These are phyloP conservation scores for Australoheros facetus DNA, from an alignment of 2,797 vertebrate species.

Conservation along the genomic window DNA sequence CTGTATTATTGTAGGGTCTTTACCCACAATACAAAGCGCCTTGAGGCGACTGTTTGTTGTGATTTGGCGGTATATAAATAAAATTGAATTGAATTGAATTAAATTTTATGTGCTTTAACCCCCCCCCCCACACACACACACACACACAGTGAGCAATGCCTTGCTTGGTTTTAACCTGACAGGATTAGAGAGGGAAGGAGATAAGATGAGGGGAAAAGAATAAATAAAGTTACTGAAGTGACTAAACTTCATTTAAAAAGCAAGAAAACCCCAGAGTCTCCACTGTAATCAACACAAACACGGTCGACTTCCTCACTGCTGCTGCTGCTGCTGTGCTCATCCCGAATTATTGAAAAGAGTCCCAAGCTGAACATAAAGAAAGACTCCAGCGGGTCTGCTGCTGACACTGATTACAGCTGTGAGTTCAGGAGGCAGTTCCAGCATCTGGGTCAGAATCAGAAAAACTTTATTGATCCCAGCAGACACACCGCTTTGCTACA, in stretches of 20 bases:
- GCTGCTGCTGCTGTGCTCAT: background rate
- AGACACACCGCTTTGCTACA: background rate
- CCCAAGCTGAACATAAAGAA: background rate
- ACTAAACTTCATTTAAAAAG: conserved; percentile 20
- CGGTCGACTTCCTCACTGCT: background rate
- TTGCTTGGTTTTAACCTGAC: background rate
- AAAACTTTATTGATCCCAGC: background rate
- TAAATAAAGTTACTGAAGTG: conserved; percentile 1
- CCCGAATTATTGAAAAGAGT: conserved; percentile 4
- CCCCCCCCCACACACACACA: too few species aligned
- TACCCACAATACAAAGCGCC: too few species aligned
- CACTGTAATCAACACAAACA: conserved; percentile 17
- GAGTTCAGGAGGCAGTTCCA: background rate
- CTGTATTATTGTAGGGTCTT: too few species aligned
- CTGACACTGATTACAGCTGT: background rate
- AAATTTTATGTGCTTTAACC: too few species aligned
- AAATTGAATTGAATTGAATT: too few species aligned
- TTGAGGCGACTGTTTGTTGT: too few species aligned
- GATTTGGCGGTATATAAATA: too few species aligned
- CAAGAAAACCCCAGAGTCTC: conserved; percentile 20
- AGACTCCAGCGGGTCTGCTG: background rate
- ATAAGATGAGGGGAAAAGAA: background rate
- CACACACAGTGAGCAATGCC: too few species aligned
- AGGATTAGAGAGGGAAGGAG: background rate
- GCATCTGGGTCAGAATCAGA: background rate